A percentile compares a stretch with the other conserved stretches of the same genome.
phyloP scores from a whole-genome alignment of 2,113 vertebrate genomes.

The Alectura lathami region DNA sequence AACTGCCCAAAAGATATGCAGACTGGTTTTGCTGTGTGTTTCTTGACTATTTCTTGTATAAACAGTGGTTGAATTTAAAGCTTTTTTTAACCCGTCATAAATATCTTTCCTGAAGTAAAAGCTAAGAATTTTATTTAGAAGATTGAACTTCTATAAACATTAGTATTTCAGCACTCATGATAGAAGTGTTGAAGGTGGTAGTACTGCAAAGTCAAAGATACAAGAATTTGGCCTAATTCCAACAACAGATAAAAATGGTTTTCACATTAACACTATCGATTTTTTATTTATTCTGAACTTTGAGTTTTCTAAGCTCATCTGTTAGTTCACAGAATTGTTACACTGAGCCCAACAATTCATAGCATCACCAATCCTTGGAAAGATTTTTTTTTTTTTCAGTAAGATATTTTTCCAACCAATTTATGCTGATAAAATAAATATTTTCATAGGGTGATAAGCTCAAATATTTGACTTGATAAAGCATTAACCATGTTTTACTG shows the following conservation, averaged over 20 bases:
- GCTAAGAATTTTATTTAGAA: background rate
- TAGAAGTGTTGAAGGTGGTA: background rate
- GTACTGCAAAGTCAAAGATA: background rate
- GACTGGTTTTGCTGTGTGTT: background rate
- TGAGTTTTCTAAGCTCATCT: conserved; percentile 19
- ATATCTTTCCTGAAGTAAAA: background rate
- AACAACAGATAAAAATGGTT: background rate
- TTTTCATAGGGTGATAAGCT: background rate
- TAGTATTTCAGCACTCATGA: background rate
- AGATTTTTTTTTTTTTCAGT: background rate
- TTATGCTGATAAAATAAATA: background rate
- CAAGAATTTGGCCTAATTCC: background rate
- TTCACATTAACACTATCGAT: background rate
- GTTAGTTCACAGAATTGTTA: background rate
- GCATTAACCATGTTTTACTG: background rate
- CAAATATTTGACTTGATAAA: conserved; percentile 18
- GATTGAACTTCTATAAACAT: background rate
- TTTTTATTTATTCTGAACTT: background rate
- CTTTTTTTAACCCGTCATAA: background rate
- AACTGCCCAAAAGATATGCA: background rate
- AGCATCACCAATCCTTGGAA: background rate
- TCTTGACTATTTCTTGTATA: background rate
- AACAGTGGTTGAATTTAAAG: background rate
- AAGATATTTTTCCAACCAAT: background rate
- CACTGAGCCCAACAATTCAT: background rate